phyloP scores from a whole-genome alignment of 2,797 vertebrate genomes.

The Sebastes steindachneri region DNA sequence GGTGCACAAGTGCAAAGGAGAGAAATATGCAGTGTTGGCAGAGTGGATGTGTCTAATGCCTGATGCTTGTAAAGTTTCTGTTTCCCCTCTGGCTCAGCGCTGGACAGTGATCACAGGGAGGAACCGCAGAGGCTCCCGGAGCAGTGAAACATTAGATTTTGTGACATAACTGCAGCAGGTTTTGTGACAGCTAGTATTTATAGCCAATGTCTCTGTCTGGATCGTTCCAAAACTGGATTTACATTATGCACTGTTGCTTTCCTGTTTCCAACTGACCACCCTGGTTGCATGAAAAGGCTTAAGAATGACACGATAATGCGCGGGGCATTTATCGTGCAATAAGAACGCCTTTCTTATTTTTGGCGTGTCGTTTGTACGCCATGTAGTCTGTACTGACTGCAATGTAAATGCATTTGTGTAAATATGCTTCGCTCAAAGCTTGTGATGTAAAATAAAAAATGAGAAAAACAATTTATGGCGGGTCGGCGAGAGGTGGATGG shows the following conservation, averaged over 20 bases:
- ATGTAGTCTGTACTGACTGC: no score
- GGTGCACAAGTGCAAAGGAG: constrained; percentile 65
- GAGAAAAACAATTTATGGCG: no score
- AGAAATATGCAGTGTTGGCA: constrained; percentile 59
- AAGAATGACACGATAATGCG: no score
- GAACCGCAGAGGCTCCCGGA: constrained; percentile 17
- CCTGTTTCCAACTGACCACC: background rate
- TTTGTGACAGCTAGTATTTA: constrained; percentile 16
- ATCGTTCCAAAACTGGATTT: background rate
- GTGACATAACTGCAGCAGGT: constrained; percentile 11
- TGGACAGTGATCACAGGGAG: constrained; percentile 47
- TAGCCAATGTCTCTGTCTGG: background rate
- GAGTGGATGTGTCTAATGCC: constrained; percentile 67
- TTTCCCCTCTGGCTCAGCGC: constrained; percentile 40
- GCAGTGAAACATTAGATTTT: constrained; percentile 3
- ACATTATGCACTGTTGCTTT: background rate
- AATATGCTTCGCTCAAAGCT: no score
- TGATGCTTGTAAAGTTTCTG: constrained; percentile 42
- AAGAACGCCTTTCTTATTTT: no score
- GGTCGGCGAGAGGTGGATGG: no score
- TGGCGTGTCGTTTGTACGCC: no score
- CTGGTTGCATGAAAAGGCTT: no score
- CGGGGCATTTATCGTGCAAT: no score
- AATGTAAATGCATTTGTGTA: no score
- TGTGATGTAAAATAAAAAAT: no score